Base-by-base conservation (phyloP, 2,797 vertebrate genomes). In the Catharus ustulatus region DNA sequence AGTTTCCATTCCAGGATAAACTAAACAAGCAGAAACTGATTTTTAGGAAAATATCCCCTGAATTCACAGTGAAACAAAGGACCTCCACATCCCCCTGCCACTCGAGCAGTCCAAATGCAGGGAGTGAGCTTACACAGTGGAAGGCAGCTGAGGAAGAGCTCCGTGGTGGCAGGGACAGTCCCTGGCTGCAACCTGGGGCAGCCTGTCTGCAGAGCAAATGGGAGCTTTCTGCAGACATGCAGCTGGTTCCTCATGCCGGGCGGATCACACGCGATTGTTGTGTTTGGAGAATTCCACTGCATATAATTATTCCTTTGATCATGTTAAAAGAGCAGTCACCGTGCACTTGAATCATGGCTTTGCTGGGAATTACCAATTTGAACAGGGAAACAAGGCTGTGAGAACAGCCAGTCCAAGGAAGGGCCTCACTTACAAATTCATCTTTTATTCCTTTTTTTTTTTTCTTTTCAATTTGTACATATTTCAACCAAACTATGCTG, bases 301-400 rank as follows among this genome's bases (percentile, higher is more conserved):
- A 22, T 91, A 63, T 97, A 97, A 97, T 98, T 97, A 97, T 97
- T 96, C 97, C 96, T 98, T 98, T 97, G 97, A 98, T 98, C 96
- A 61, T 84, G 94, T 90, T 97, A 95, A 95, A 97, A 96, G 93
- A 93, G 91, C 93, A 94, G 94, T 91, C 90, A 92, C 85, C 4
- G n/a, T 79, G 75, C 85, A 94, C 87, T 85, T 94, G 95, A 96
- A 96, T 94, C 10, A 5, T 72, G 72, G 79, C 92, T 97, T 97
- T 96, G 93, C 97, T 93, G 91, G 66, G 59, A 96, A 96, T 95
- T 95, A 94, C 89, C 85, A 67, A 69, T 36, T 89, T 95, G 92
- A 78, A 92, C 82, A 78, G 78, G 68, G 89, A 67, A 49, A 71
- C 48, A 54, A 87, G 78, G 54, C 88, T 91, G 57, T 68, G 66